Conservation (phyloP, 1,140 invertebrate genomes). For the Trichonephila inaurata region DNA sequence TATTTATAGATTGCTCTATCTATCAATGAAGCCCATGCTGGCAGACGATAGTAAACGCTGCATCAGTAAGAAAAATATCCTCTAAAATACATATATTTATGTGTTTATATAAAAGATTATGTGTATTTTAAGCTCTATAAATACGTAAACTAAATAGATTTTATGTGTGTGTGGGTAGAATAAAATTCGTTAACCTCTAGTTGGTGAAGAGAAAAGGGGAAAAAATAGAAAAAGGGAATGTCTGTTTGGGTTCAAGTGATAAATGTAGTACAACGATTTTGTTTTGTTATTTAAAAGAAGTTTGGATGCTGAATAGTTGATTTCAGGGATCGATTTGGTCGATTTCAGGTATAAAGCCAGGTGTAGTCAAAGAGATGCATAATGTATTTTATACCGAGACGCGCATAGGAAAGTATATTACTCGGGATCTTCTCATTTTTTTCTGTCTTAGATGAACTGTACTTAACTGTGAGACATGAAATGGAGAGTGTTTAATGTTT, state of each 20-base stretch:
- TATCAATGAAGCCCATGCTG: constrained; percentile 48
- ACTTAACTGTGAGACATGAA: not conserved
- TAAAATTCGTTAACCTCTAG: constrained; percentile 57
- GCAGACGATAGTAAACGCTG: constrained; percentile 1
- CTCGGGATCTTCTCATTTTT: not conserved
- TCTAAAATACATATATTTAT: constrained; percentile 70
- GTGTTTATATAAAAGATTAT: constrained; percentile 72
- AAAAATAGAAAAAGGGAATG: not conserved
- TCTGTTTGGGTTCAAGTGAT: not conserved
- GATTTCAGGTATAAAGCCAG: not conserved
- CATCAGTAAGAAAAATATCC: not conserved
- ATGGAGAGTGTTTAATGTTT: not conserved
- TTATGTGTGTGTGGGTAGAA: constrained; percentile 59
- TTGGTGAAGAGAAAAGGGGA: not conserved
- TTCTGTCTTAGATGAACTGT: not conserved
- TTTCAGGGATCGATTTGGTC: not conserved
- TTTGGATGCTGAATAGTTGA: not conserved
- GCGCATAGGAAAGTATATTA: not conserved
- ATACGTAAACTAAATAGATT: constrained; percentile 56
- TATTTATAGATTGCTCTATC: constrained; percentile 68
- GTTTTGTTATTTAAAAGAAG: not conserved
- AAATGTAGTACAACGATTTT: not conserved
- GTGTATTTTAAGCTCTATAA: constrained; percentile 58
- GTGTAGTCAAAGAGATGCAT: not conserved
- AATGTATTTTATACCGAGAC: not conserved